These are phyloP conservation scores for Protonemura montana DNA, from an alignment of 2,888 invertebrate genomes.

Conservation along the genomic window DNA sequence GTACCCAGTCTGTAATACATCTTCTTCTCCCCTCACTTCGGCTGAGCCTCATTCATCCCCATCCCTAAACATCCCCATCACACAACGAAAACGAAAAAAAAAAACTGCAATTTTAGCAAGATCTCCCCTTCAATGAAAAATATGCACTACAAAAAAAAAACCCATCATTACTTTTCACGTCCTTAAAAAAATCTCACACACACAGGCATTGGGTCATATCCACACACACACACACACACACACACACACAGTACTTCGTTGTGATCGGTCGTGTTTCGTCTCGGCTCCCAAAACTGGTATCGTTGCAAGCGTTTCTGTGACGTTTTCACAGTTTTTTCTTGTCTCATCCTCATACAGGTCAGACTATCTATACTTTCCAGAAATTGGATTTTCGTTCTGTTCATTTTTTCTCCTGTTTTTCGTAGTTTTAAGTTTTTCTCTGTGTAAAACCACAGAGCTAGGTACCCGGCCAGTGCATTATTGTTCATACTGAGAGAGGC, in stretches of 20 bases:
- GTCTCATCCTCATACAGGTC: neutral
- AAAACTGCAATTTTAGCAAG: slow-evolving; percentile 7
- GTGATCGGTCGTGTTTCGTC: neutral
- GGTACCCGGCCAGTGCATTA: neutral
- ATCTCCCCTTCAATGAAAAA: neutral
- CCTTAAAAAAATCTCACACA: neutral
- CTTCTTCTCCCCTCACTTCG: neutral
- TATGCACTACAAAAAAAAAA: neutral
- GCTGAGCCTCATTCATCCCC: neutral
- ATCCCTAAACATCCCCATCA: neutral
- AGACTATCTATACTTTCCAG: neutral
- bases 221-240: neutral
- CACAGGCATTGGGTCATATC: neutral
- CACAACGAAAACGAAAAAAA: neutral
- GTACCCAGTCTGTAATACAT: neutral
- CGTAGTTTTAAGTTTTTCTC: neutral
- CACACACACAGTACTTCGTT: neutral
- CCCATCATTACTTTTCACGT: slow-evolving; percentile 7
- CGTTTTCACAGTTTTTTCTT: neutral
- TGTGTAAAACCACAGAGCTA: neutral
- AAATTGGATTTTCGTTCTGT: neutral
- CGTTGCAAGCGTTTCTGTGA: neutral
- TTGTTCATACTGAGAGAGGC: neutral
- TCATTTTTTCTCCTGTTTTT: neutral
- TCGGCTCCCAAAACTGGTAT: neutral